These are phyloP conservation scores for Ancistrus triradiatus DNA, from an alignment of 2,113 vertebrate species.

Conservation along the genomic window DNA sequence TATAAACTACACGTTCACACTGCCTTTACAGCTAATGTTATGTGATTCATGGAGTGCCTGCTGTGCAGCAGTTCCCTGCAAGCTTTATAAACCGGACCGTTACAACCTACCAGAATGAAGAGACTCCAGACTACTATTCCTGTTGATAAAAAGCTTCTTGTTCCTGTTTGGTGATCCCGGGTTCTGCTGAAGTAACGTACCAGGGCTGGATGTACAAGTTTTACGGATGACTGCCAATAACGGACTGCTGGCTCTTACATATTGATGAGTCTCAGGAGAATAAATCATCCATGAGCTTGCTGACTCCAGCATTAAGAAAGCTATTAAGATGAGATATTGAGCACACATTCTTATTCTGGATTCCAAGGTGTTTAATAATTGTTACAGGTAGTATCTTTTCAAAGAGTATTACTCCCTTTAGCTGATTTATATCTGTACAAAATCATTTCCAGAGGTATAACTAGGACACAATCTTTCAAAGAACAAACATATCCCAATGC, in stretches of 20 bases:
- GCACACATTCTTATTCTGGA: no score
- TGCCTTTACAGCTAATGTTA: background rate
- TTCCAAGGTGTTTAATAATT: no score
- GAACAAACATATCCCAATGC: no score
- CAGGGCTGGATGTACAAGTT: slow-evolving; percentile 9
- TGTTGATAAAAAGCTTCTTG: no score
- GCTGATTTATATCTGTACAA: no score
- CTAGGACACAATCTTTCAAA: no score
- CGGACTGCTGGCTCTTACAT: slow-evolving; percentile 31
- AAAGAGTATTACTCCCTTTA: no score
- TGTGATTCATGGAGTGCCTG: background rate
- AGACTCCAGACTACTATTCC: slow-evolving; percentile 8
- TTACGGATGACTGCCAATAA: slow-evolving; percentile 56
- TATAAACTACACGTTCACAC: background rate
- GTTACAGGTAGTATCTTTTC: no score
- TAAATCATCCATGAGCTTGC: background rate
- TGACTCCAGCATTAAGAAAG: no score
- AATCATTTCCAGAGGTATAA: no score
- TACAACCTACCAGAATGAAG: slow-evolving; percentile 31
- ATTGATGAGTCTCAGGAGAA: slow-evolving; percentile 36
- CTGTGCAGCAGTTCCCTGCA: background rate
- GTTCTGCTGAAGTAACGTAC: background rate
- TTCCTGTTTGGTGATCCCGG: background rate
- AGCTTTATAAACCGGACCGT: background rate
- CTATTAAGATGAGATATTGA: no score